These are phyloP conservation scores for Torymus auratus DNA, from an alignment of 2,888 invertebrate genomes.

Conservation along the genomic window DNA sequence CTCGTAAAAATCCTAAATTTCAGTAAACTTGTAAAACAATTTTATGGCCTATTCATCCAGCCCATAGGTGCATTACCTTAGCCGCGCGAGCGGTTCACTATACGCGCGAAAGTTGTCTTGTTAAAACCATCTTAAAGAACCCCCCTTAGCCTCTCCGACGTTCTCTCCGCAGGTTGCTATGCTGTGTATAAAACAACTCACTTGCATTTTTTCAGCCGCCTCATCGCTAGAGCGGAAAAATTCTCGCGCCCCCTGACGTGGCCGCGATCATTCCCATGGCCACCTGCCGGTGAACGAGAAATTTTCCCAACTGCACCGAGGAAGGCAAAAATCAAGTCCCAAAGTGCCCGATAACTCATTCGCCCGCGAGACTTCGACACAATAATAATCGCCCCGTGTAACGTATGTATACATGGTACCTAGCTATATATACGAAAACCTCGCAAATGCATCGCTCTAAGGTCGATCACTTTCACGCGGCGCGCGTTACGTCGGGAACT, in stretches of 20 bases:
- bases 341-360: constrained; percentile 36
- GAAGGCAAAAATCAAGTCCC: neutral
- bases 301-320: constrained; percentile 18
- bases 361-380: neutral
- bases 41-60: constrained; percentile 26
- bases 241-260: too few relatives aligned
- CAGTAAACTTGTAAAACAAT: neutral
- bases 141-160: neutral
- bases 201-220: constrained; percentile 11
- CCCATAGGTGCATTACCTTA: constrained; percentile 3
- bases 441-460: constrained; percentile 60
- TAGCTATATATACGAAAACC: neutral
- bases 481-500: constrained; percentile 62
- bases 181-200: neutral
- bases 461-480: constrained; percentile 72
- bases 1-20: constrained; percentile 31
- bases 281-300: neutral
- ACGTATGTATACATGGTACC: too few relatives aligned
- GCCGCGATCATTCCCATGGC: constrained; percentile 3
- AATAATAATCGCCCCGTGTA: neutral
- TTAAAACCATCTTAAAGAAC: constrained; percentile 19
- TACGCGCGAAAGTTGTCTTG: neutral
- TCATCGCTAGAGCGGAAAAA: neutral
- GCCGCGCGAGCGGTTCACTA: too few relatives aligned
- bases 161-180: neutral